Evolutionary conservation across 2,797 vertebrate genomes (phyloP).

Genomic region (Protonibea diacanthus): DNA sequence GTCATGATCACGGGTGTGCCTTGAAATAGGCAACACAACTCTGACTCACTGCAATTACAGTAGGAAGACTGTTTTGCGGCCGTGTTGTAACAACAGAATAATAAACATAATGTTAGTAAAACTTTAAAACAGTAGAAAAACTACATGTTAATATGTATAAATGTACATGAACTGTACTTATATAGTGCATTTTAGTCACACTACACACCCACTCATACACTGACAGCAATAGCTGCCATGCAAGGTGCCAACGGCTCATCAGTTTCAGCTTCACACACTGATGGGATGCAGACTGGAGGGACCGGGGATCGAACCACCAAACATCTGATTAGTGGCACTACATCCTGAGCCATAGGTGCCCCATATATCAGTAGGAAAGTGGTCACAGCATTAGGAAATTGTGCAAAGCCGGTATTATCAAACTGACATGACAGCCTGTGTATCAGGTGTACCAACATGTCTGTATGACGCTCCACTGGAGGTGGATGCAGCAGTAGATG

Average conservation of each 20-base stretch:
- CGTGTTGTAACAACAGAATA: background rate
- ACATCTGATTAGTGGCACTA: too few relatives aligned
- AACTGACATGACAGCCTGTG: background rate
- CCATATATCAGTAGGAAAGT: background rate
- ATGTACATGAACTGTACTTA: too few relatives aligned
- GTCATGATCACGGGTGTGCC: background rate
- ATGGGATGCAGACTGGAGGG: too few relatives aligned
- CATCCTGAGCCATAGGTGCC: too few relatives aligned
- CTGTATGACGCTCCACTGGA: too few relatives aligned
- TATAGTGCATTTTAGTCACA: too few relatives aligned
- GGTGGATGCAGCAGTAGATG: too few relatives aligned
- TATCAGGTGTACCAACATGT: too few relatives aligned
- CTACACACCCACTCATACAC: background rate
- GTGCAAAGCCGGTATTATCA: background rate
- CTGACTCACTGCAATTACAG: background rate
- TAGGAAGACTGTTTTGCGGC: conserved; percentile 1
- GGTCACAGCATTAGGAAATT: background rate
- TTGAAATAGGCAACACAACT: background rate
- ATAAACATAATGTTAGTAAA: background rate
- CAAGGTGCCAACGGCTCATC: too few relatives aligned
- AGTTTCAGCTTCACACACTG: too few relatives aligned
- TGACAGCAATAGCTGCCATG: too few relatives aligned
- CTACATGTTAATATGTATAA: background rate
- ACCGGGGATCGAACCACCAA: too few relatives aligned
- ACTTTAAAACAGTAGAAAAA: background rate